Evolutionary conservation across 2,113 vertebrate species (phyloP).

Genomic region (Lontra canadensis): DNA sequence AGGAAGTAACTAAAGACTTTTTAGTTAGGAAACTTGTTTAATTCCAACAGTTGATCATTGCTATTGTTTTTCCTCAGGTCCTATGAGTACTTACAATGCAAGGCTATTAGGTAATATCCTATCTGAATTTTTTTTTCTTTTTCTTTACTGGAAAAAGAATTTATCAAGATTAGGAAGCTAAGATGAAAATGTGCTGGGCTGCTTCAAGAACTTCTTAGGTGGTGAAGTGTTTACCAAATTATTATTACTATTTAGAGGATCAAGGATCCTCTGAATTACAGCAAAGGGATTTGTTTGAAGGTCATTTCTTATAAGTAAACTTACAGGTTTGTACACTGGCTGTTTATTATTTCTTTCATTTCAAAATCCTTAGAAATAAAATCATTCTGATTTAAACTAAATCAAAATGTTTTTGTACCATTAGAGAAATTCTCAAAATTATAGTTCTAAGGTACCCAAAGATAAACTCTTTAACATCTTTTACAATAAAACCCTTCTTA

Average conservation of each 20-base stretch:
- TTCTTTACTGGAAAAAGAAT: background rate
- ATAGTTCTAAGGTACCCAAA: background rate
- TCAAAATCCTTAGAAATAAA: background rate
- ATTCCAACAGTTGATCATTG: background rate
- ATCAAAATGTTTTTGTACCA: background rate
- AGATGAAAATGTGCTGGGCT: background rate
- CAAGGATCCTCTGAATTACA: background rate
- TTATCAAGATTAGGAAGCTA: background rate
- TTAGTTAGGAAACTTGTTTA: background rate
- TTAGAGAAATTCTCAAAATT: constrained; percentile 27
- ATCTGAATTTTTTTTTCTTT: background rate
- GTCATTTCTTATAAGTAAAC: background rate
- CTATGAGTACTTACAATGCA: constrained; percentile 38
- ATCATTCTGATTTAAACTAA: background rate
- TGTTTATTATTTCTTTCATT: background rate
- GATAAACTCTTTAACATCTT: background rate
- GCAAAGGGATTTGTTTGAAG: background rate
- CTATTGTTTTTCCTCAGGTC: background rate
- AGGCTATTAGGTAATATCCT: constrained; percentile 20
- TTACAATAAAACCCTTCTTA: background rate
- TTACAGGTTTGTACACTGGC: background rate
- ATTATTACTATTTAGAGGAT: background rate
- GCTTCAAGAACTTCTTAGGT: background rate
- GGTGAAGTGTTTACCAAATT: background rate
- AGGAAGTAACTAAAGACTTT: background rate